These are phyloP conservation scores for Macrocentrus cingulum DNA, from an alignment of 1,140 invertebrate genomes.

Conservation along the genomic window DNA sequence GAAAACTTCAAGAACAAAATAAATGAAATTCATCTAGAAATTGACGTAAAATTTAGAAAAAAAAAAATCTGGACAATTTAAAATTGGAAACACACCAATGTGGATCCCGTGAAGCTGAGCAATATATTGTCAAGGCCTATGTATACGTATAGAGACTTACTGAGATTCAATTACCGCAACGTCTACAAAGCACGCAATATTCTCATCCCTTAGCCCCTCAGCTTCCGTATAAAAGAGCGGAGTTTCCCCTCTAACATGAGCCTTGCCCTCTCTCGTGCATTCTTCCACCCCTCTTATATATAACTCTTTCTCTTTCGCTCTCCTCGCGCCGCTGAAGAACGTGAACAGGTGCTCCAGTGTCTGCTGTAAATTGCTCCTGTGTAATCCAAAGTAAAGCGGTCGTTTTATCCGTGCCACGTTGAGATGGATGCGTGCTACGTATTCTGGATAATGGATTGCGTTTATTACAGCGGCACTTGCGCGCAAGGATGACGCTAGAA, in stretches of 20 bases:
- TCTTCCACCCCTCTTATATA: slow-evolving; percentile 52
- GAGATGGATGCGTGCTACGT: slow-evolving; percentile 56
- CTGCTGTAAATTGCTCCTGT: slow-evolving; percentile 57
- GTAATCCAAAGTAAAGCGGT: slow-evolving; percentile 60
- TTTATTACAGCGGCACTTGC: slow-evolving; percentile 1
- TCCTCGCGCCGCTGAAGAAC: slow-evolving; percentile 33
- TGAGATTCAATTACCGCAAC: slow-evolving; percentile 60
- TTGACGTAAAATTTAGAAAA: too few species aligned
- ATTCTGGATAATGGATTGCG: slow-evolving; percentile 47
- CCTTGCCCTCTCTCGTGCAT: slow-evolving; percentile 32
- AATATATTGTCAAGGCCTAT: too few species aligned
- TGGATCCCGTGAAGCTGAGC: too few species aligned
- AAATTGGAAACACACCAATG: neutral
- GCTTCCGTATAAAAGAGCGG: slow-evolving; percentile 8
- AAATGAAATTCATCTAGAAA: too few species aligned
- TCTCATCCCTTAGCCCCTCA: slow-evolving; percentile 34
- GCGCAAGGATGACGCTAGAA: too few species aligned
- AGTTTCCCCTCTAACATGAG: slow-evolving; percentile 23
- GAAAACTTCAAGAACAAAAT: too few species aligned
- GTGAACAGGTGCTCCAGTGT: slow-evolving; percentile 57
- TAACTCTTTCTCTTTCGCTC: slow-evolving; percentile 31
- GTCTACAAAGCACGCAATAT: slow-evolving; percentile 56
- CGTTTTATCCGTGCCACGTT: slow-evolving; percentile 55
- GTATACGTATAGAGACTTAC: slow-evolving; percentile 47
- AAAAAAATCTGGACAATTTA: neutral